phyloP scores from a whole-genome alignment of 2,797 vertebrate genomes.

The Bovichtus variegatus region DNA sequence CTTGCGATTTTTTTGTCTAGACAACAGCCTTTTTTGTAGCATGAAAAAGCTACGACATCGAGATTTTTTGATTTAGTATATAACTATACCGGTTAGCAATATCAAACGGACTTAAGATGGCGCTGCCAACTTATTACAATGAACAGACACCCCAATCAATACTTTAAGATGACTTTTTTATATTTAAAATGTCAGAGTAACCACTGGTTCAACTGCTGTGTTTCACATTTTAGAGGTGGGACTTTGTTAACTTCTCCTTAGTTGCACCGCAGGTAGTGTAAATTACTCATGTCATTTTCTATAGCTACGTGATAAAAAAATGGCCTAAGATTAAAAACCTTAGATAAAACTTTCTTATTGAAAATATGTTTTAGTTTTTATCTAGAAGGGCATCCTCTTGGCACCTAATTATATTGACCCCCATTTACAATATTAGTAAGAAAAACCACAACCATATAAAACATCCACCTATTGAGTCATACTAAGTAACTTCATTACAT shows the following conservation, averaged over 20 bases:
- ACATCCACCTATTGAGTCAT: constrained; percentile 7
- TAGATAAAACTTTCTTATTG: neutral
- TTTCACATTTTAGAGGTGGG: neutral
- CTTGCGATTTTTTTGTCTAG: fast-evolving
- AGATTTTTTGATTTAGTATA: neutral
- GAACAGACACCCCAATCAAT: too few relatives aligned
- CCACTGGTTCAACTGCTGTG: neutral
- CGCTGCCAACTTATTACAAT: constrained; percentile 33
- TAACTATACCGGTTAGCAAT: neutral
- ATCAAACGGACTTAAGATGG: constrained; percentile 39
- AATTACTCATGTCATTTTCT: neutral
- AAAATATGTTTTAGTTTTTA: neutral
- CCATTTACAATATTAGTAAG: neutral
- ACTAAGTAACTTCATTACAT: neutral
- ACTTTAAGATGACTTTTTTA: too few relatives aligned
- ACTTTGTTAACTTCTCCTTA: neutral
- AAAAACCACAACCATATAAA: neutral
- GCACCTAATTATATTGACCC: neutral
- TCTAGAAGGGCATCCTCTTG: neutral
- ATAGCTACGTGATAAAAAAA: neutral
- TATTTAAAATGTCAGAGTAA: constrained; percentile 4
- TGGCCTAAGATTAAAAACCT: neutral
- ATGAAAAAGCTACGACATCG: fast-evolving
- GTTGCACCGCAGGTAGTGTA: neutral
- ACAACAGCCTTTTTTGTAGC: fast-evolving